Evolutionary conservation across 2,797 vertebrate species (phyloP), one percentile per base, ranked within the genome.

Genomic region (Enteromius anoplus): DNA sequence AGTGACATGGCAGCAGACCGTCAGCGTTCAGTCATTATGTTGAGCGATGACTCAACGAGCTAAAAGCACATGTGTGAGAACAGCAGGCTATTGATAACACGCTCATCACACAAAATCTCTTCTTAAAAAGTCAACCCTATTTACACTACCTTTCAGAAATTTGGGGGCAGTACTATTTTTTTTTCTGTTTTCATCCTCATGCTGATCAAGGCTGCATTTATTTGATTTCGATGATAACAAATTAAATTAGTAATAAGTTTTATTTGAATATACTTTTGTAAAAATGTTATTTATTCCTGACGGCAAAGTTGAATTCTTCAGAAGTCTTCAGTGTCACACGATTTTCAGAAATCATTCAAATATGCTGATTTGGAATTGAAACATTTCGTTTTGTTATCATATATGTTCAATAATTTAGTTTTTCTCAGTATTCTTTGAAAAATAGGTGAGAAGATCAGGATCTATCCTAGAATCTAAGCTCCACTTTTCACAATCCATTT

Each of bases 61-160:
- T 85, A n/a, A 78, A 70, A 66, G 49, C 84, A 85, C 42, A 78
- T 55, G 53, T 78, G 64, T 85, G 79, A 78, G 32, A 82, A 85
- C 80, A 85, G 72, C 78, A 76, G 78, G 72, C n/a, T 37, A 64
- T 15, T 69, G 26, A 77, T 71, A 51, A 65, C 40, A 40, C 15
- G 6, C 12, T 65, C 40, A 64, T 6, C 21, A 0, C n/a, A 34
- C 8, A 32, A 40, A 11, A 58, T 51, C 62, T 34, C 42, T 32
- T 40, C 53, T 23, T n/a, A 1, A 76, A 42, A 40, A 19, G 78
- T n/a, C 26, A 80, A 29, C 14, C 19, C 42, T 32, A 23, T 37
- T 37, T 75, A 75, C n/a, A 23, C 45, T 9, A 5, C 17, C 0
- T 1, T 73, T 23, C 3, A 40, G 23, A 58, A 23, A 32, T 58